phyloP scores from a whole-genome alignment of 2,113 vertebrate species.

The Pomatorhinus ruficollis region DNA sequence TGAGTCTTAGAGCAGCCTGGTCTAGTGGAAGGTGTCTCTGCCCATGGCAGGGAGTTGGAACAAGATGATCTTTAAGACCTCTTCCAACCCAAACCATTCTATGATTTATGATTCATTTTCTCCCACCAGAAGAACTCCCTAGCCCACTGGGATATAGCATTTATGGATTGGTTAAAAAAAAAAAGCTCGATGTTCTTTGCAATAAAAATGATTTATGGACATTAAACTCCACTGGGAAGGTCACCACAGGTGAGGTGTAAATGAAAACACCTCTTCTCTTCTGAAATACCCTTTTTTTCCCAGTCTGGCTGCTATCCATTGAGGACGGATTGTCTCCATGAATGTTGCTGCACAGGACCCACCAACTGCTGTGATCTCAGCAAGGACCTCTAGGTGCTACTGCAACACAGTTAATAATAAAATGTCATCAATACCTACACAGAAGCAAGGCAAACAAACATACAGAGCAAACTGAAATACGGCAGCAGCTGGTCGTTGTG shows the following conservation, averaged over 20 bases:
- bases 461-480: neutral
- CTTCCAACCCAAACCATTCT: neutral
- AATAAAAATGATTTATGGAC: neutral
- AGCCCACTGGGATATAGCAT: neutral
- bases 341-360: neutral
- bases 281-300: neutral
- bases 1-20: neutral
- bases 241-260: neutral
- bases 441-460: neutral
- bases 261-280: neutral
- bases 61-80: neutral
- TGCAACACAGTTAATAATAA: neutral
- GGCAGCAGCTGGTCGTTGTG: neutral
- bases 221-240: neutral
- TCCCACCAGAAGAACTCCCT: neutral
- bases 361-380: neutral
- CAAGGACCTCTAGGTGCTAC: conserved; percentile 46
- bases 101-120: neutral
- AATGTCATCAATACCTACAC: neutral
- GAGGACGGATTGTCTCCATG: neutral
- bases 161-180: neutral
- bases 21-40: neutral
- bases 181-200: neutral
- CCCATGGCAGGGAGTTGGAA: neutral
- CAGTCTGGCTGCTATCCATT: neutral